These are phyloP conservation scores for Aspiorhynchus laticeps DNA, from an alignment of 2,113 vertebrate genomes.

Conservation along the genomic window DNA sequence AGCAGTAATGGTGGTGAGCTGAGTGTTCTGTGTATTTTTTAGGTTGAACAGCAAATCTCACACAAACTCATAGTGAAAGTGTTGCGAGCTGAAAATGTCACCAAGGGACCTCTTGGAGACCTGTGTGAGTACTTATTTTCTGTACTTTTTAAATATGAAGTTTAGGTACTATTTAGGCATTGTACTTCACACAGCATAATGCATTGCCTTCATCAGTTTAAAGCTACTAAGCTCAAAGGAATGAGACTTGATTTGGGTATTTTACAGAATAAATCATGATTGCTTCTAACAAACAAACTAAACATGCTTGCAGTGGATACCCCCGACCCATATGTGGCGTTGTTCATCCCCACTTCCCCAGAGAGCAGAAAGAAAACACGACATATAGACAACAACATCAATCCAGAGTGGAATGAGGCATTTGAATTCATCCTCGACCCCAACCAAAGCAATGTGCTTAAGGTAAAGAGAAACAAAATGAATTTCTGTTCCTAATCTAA, in stretches of 20 bases:
- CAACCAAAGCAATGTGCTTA: slow-evolving; percentile 88
- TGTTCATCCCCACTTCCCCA: slow-evolving; percentile 89
- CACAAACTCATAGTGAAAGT: slow-evolving; percentile 90
- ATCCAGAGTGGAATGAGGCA: slow-evolving; percentile 92
- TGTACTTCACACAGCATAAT: background rate
- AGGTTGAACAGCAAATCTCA: slow-evolving; percentile 97
- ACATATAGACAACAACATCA: slow-evolving; percentile 90
- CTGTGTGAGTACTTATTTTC: slow-evolving; percentile 83
- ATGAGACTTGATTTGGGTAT: background rate
- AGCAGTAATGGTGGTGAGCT: too few species aligned
- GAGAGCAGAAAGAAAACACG: slow-evolving; percentile 91
- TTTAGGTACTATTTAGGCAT: background rate
- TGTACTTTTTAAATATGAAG: background rate
- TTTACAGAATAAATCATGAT: background rate
- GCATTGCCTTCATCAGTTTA: too few species aligned
- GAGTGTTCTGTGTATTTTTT: slow-evolving; percentile 40
- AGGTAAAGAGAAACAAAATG: slow-evolving; percentile 74
- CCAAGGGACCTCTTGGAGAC: slow-evolving; percentile 93
- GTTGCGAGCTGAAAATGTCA: slow-evolving; percentile 87
- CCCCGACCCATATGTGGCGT: slow-evolving; percentile 93
- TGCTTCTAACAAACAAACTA: background rate
- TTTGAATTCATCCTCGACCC: slow-evolving; percentile 95
- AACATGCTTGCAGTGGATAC: slow-evolving; percentile 84
- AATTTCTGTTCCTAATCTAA: background rate
- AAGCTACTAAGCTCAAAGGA: background rate